Conservation (phyloP, 2,888 invertebrate genomes). For the Amiota minor region DNA sequence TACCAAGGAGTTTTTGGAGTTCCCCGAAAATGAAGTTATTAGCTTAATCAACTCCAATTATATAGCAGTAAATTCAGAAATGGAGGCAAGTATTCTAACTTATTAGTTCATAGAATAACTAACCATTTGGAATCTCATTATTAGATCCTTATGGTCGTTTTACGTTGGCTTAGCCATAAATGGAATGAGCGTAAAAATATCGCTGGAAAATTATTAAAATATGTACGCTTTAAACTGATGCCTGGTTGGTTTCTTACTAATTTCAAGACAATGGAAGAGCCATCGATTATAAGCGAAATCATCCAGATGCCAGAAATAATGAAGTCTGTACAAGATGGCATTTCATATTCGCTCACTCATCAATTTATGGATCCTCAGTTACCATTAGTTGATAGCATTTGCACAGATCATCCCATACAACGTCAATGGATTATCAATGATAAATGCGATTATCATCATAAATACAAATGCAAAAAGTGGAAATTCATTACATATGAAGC, state of each 20-base stretch:
- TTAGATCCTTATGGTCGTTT: constrained; percentile 84
- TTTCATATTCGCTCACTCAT: constrained; percentile 30
- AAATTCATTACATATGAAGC: constrained; percentile 41
- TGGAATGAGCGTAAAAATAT: constrained; percentile 78
- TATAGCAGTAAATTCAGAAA: constrained; percentile 82
- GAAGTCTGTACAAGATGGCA: constrained; percentile 29
- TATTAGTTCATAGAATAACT: not conserved
- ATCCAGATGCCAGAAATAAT: constrained; percentile 73
- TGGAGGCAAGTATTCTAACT: constrained; percentile 49
- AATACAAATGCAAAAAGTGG: constrained; percentile 40
- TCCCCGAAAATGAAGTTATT: constrained; percentile 79
- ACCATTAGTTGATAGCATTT: constrained; percentile 16
- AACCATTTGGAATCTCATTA: not conserved
- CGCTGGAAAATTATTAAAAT: constrained; percentile 78
- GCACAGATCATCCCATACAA: not conserved
- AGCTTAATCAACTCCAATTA: constrained; percentile 80
- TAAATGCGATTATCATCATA: constrained; percentile 42
- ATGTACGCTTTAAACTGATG: constrained; percentile 84
- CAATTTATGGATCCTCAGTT: constrained; percentile 21
- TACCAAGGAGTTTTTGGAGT: constrained; percentile 80
- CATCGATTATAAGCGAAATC: constrained; percentile 80
- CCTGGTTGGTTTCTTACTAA: constrained; percentile 86
- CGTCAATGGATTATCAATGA: constrained; percentile 45
- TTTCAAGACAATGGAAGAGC: constrained; percentile 82
- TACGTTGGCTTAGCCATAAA: constrained; percentile 83